Evolutionary conservation across 1,140 invertebrate species (phyloP), one percentile per base, ranked within the genome.

Genomic region (Dreissena polymorpha): DNA sequence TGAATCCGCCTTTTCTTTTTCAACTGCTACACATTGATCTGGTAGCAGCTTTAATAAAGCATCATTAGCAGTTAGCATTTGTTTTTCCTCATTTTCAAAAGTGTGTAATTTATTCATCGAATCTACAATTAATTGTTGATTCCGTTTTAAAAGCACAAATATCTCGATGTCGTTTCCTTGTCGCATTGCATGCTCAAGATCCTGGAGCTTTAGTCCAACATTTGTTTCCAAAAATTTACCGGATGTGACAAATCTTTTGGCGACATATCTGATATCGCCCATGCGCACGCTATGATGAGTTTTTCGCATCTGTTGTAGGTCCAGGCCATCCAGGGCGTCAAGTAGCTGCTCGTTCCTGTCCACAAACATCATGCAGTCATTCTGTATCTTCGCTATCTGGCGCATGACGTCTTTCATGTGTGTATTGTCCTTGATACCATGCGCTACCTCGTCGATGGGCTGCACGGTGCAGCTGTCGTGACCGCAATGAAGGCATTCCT

Each of bases 381-480:
- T 21, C 21, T 75, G 13, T 12, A 65, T 13, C 8, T 21, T 13
- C 49, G 60, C 13, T 49, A 64, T 50, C 1, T 10, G 25, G 2
- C 64, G 27, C 16, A 51, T 39, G 29, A 27, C 18, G 7, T 64
- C 63, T 50, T 29, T 14, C 16, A 57, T 16, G 10, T 57, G 49
- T 25, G 10, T 21, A 16, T 51, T 16, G 27, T 13, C 51, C 12
- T 14, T 23, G n/a, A 78, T 60, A 21, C 51, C 51, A 78, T 69
- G 51, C 13, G 76, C 76, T 27, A 78, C 49, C n/a, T 78, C 76
- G 21, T 78, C 76, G 53, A 78, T 70, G 5, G 76, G 76, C 57
- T 78, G 76, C 21, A 78, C n/a, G 23, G 50, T 57, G 21, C 76
- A 78, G 18, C 21, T 49, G 12, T 21, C 16, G 23, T 78, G 76